phyloP scores from a whole-genome alignment of 2,113 vertebrate genomes.

The Aspiorhynchus laticeps region DNA sequence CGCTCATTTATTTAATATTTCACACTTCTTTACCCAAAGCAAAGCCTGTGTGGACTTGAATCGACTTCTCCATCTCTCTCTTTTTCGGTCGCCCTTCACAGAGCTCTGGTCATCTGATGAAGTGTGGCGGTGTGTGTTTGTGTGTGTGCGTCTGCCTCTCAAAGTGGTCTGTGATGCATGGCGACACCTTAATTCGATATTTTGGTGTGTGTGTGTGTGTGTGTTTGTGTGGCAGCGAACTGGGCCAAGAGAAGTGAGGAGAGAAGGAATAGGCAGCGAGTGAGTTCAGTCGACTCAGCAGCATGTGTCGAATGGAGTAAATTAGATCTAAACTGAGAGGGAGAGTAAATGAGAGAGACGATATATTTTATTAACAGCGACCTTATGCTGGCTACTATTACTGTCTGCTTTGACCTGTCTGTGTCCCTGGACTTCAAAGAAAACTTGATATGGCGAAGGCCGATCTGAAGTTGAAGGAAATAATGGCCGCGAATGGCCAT shows the following conservation, averaged over 20 bases:
- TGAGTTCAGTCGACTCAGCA: constrained; percentile 57
- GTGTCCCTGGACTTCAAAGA: constrained; percentile 35
- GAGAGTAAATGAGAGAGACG: constrained; percentile 50
- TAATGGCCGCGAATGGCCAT: constrained; percentile 30
- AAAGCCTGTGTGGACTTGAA: constrained; percentile 17
- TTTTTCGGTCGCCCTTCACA: constrained; percentile 58
- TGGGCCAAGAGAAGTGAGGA: constrained; percentile 27
- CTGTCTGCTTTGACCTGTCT: constrained; percentile 58
- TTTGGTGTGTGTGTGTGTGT: constrained; percentile 51
- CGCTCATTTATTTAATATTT: constrained; percentile 30
- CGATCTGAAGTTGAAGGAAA: constrained; percentile 16
- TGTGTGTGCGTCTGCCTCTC: constrained; percentile 56
- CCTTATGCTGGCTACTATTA: constrained; percentile 59
- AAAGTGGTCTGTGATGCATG: constrained; percentile 57
- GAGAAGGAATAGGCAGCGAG: constrained; percentile 38
- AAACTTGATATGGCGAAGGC: constrained; percentile 25
- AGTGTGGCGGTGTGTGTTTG: constrained; percentile 50
- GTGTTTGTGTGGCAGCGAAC: constrained; percentile 15
- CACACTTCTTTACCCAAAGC: constrained; percentile 27
- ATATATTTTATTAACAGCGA: constrained; percentile 66
- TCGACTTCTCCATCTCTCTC: neutral
- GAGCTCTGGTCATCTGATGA: constrained; percentile 58
- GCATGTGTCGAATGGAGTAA: constrained; percentile 34
- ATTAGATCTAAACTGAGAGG: constrained; percentile 42
- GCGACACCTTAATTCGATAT: constrained; percentile 63